phyloP scores from a whole-genome alignment of 1,140 invertebrate genomes.

The Cydia amplana region DNA sequence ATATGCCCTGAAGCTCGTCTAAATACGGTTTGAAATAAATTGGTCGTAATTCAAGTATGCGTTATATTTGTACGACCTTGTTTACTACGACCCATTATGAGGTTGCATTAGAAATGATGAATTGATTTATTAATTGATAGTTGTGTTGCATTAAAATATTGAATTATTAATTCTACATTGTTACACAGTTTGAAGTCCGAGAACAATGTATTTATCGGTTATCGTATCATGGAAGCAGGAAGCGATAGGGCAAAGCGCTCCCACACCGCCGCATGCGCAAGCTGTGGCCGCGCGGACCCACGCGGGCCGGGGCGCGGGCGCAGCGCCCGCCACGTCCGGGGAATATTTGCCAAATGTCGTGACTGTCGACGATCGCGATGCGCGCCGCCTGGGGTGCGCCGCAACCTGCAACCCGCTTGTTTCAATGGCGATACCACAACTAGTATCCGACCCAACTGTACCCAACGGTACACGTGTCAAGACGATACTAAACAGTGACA shows the following conservation, averaged over 20 bases:
- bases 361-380: constrained; percentile 76
- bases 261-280: constrained; percentile 55
- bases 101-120: neutral
- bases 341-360: constrained; percentile 78
- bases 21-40: constrained; percentile 40
- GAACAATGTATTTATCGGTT: constrained; percentile 70
- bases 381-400: constrained; percentile 67
- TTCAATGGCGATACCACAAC: constrained; percentile 70
- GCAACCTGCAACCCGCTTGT: constrained; percentile 47
- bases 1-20: constrained; percentile 43
- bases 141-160: neutral
- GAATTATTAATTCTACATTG: constrained; percentile 3
- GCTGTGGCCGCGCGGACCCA: neutral
- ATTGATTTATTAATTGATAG: constrained; percentile 2
- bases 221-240: constrained; percentile 76
- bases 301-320: constrained; percentile 40
- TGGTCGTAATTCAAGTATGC: constrained; percentile 33
- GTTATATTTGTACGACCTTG: constrained; percentile 20
- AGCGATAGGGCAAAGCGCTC: constrained; percentile 75
- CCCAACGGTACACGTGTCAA: constrained; percentile 64
- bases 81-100: neutral
- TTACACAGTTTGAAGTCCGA: constrained; percentile 33
- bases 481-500: constrained; percentile 45
- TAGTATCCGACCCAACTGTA: constrained; percentile 44
- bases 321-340: constrained; percentile 61